Base-by-base conservation (phyloP, 2,113 vertebrate species). In the Eudorcas thomsonii region DNA sequence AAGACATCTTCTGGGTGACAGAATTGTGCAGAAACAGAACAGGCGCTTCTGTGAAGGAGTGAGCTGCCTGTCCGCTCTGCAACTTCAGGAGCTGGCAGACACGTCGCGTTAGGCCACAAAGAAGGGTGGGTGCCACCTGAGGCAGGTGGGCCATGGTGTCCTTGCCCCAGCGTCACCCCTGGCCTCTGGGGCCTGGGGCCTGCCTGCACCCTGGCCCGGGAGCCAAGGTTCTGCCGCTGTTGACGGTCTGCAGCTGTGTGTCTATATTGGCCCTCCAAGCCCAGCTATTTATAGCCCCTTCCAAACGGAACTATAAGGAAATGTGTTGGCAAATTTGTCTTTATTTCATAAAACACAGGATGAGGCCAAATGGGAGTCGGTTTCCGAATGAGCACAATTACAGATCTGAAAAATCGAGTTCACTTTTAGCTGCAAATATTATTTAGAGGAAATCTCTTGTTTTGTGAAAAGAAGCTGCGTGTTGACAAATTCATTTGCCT, bases 311-410 rank as follows among this genome's bases (percentile, higher is more conserved):
- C 77, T 23, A 13, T 0, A n/a, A 39, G 82, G 93, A 97, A 71
- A 52, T 57, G 93, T 33, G 93, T 21, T 67, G 50, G 95, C 95
- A 90, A 86, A 90, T 83, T 74, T 62, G 33, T 52, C 48, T 97
- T 96, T 88, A 82, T 93, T 93, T 96, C 97, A 57, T 62, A 89
- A 90, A 94, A 88, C 91, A 74, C 93, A 91, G 96, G 95, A 85
- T 77, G 97, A 64, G 88, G 94, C 97, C 96, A 82, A 54, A 33
- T 15, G 93, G 80, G 48, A 87, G 85, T 26, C 28, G 2, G 80
- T n/a, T 87, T 82, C 94, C 17, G 50, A 91, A 59, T 0, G 81
- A 88, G 33, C 52, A 1, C 9, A 17, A 57, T 94, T n/a, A 52
- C 78, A 59, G 67, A 80, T 30, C 93, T 60, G 67, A 64, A 82